Base-by-base conservation (phyloP, 1,140 invertebrate genomes). In the Drosophila rufa region DNA sequence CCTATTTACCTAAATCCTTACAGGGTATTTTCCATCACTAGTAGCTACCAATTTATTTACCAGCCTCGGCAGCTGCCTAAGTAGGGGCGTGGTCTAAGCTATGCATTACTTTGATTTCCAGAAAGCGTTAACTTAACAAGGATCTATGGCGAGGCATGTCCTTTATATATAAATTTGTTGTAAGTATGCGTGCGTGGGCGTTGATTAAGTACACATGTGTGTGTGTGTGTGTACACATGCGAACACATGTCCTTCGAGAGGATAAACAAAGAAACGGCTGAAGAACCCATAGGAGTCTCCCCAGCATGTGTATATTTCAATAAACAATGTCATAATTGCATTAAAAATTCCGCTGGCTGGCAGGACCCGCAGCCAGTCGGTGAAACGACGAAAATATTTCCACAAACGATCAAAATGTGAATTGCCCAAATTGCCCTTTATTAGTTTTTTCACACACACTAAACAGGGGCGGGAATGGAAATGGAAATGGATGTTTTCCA, bases 361-460 rank as follows among this genome's bases (percentile, higher is more conserved):
- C 3, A 58, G 62, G 40, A 36, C 43, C 40, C 50, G 50, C 47
- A 60, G 60, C 27, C 27, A 30, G 27, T 25, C 38, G 53, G 47
- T 57, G 27, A 59, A 47, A 85, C 64, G 47, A 70, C 66, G 66
- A 62, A 81, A 76, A 65, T 73, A 73, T 76, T 47, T 56, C 47
- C 42, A 46, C 65, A 43, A 81, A 53, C 70, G 46, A 87, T 76
- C 61, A 86, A 66, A 51, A 69, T 61, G 56, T 60, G 80, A 73
- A 85, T 85, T 90, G 85, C 81, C 82, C 69, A 90, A 90, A 90
- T 90, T 90, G 85, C 75, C 71, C 81, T 91, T 90, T 90, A 90
- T 90, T 90, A 90, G 81, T 90, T 90, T 90, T 90, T 90, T 90
- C 85, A 90, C 85, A 90, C 85, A 90, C 85, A 80, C 81, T 90